Conservation (phyloP, 2,113 vertebrate genomes). For the Erythrocercus mccallii region DNA sequence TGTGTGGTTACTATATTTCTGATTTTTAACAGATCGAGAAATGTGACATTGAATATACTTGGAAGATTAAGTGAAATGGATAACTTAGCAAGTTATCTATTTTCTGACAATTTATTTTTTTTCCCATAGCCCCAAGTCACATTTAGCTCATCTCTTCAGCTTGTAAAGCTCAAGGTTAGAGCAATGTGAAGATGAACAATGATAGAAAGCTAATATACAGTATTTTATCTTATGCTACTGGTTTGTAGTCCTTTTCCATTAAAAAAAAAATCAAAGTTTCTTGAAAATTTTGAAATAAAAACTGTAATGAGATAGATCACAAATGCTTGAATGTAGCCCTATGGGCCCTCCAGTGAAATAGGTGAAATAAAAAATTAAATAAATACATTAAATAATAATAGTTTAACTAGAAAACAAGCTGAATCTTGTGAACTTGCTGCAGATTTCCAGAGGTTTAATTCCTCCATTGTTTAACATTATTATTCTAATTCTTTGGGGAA, state of each 20-base stretch:
- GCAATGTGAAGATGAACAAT: neutral
- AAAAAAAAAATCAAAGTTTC: neutral
- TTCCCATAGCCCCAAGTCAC: neutral
- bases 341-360: neutral
- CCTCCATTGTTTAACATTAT: neutral
- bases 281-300: neutral
- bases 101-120: neutral
- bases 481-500: neutral
- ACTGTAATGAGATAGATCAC: neutral
- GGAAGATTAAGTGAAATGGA: neutral
- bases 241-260: neutral
- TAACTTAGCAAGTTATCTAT: neutral
- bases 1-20: neutral
- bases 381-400: neutral
- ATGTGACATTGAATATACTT: neutral
- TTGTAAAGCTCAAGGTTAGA: conserved; percentile 16
- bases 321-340: neutral
- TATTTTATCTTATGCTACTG: neutral
- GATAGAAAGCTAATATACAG: neutral
- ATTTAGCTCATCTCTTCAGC: neutral
- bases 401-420: neutral
- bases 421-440: neutral
- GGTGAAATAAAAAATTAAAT: neutral
- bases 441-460: neutral
- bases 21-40: neutral